phyloP scores from a whole-genome alignment of 2,113 vertebrate species.

The Willisornis vidua region DNA sequence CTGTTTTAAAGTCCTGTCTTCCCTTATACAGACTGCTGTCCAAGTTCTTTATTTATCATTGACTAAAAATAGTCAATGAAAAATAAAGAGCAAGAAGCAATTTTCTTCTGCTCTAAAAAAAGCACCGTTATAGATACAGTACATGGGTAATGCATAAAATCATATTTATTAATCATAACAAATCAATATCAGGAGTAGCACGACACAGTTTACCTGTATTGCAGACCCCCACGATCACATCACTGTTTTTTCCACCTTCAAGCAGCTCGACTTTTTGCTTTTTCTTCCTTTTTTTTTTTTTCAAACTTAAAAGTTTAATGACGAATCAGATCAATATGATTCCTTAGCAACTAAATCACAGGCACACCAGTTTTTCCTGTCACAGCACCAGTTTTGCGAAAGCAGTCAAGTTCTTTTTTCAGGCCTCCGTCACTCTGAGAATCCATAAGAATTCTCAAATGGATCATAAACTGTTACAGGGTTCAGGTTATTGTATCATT shows the following conservation, averaged over 20 bases:
- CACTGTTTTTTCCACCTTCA: constrained; percentile 28
- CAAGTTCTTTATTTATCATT: constrained; percentile 71
- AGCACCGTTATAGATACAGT: neutral
- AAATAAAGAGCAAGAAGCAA: constrained; percentile 64
- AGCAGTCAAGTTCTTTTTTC: constrained; percentile 76
- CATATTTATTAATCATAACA: constrained; percentile 63
- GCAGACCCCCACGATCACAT: constrained; percentile 42
- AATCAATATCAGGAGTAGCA: constrained; percentile 28
- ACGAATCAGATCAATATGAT: constrained; percentile 71
- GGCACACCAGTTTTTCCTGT: constrained; percentile 67
- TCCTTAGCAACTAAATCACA: constrained; percentile 77
- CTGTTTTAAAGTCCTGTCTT: constrained; percentile 50
- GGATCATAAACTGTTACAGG: constrained; percentile 78
- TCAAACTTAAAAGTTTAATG: constrained; percentile 78
- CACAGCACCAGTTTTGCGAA: constrained; percentile 72
- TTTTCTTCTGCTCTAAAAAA: constrained; percentile 55
- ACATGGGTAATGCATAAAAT: constrained; percentile 46
- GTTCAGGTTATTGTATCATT: constrained; percentile 81
- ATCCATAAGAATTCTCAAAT: constrained; percentile 81
- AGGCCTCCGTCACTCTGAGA: constrained; percentile 73
- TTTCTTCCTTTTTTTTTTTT: neutral
- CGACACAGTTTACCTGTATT: constrained; percentile 31
- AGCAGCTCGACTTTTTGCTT: neutral
- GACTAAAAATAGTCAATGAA: constrained; percentile 65
- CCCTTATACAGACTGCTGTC: constrained; percentile 38